Percentiles rank a stretch among this genome's conserved stretches.
Conservation (phyloP, 2,797 vertebrate species). For the Bradypus variegatus region DNA sequence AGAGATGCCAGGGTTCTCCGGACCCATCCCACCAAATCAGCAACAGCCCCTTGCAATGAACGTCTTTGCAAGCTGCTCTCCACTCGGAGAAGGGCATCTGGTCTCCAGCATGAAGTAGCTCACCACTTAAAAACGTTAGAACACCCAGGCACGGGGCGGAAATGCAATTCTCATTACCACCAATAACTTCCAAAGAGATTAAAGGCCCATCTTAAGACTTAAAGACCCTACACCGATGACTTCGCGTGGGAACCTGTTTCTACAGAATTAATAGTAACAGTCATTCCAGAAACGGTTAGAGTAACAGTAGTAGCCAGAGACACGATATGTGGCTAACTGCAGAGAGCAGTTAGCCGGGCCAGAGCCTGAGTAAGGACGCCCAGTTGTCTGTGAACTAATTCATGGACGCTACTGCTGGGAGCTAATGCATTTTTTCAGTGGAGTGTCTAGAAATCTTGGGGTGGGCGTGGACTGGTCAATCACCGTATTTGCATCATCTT, state of each 20-base stretch:
- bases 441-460: neutral
- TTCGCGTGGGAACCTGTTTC: conserved; percentile 17
- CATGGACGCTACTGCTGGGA: neutral
- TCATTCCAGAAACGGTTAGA: conserved; percentile 2
- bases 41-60: fast-evolving
- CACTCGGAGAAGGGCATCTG: neutral
- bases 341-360: conserved; percentile 1
- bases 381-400: conserved; percentile 2
- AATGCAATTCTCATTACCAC: conserved; percentile 26
- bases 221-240: neutral
- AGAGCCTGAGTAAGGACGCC: neutral
- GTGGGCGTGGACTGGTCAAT: neutral
- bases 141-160: neutral
- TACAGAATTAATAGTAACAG: neutral
- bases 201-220: conserved; percentile 40
- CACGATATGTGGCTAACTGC: neutral
- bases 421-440: neutral
- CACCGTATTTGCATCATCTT: neutral
- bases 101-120: neutral
- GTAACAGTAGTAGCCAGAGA: neutral
- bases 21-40: neutral
- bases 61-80: neutral
- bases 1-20: neutral
- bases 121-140: conserved; percentile 33
- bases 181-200: conserved; percentile 12